Base-by-base conservation (phyloP, 37 sponge, comb jelly and placozoan genomes). In the Tethya wilhelma region DNA sequence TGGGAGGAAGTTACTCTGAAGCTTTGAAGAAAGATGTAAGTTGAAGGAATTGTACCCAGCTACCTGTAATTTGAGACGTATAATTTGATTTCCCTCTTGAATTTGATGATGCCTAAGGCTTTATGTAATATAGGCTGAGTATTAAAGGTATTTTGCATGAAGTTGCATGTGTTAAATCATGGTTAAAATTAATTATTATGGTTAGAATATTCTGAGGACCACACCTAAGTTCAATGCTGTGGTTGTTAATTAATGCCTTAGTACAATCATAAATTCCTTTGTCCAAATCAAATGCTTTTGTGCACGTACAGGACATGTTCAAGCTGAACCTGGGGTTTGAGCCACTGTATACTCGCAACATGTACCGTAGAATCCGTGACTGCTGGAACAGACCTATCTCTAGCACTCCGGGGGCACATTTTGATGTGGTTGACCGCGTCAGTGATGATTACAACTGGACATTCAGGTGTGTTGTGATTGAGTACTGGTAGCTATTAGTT, bases 311-410 rank as follows among this genome's bases (percentile, higher is more conserved):
- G 93, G 93, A 92, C 56, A 31, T 84, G 57, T 92, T 92, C 81
- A 93, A 93, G 78, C 56, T 93, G 90, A 56, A 64, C 17, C 38
- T 75, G 60, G 79, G 84, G 56, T 93, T 88, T 71, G 86, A 84
- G 38, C n/a, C 82, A 14, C 91, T 96, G 68, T 99, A 80, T 64
- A 83, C 89, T 6, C 95, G 95, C 33, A 88, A 96, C 80, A 34
- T 94, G 28, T 99, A 94, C 67, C 71, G 82, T 38, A 69, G 88
- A 22, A 55, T 94, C 9, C 71, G 90, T 22, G 92, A 96, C 77
- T 90, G 90, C 69, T 99, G 89, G 86, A 79, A 94, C 64, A 84
- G 91, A 57, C 99, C 99, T 36, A 79, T 99, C 8, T 77, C 87
- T 59, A 80, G 95, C 44, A 67, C 66, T 11, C 94, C 99, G 0